Evolutionary conservation across 2,797 vertebrate genomes (phyloP).

Genomic region (Darevskia mixta): DNA sequence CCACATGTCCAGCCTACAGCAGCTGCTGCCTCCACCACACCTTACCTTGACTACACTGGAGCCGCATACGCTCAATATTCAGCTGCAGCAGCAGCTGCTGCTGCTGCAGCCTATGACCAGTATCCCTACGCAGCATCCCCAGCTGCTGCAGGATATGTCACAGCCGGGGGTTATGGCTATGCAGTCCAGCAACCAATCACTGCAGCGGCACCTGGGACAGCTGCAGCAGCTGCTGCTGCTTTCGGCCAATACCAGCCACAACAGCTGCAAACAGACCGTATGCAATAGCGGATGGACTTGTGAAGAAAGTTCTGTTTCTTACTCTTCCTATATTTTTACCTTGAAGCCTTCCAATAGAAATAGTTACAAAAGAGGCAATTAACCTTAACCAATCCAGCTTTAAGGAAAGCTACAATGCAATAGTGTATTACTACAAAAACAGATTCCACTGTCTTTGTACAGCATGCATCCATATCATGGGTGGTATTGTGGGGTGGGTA

Average conservation of each 20-base stretch:
- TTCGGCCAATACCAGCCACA: slow-evolving; percentile 97
- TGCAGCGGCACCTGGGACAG: slow-evolving; percentile 87
- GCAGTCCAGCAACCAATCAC: slow-evolving; percentile 93
- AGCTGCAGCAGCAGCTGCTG: slow-evolving; percentile 85
- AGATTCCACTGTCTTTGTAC: slow-evolving; percentile 71
- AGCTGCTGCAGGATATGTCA: slow-evolving; percentile 90
- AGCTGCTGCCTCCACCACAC: slow-evolving; percentile 89
- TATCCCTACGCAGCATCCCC: slow-evolving; percentile 95
- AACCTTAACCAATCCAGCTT: slow-evolving; percentile 76
- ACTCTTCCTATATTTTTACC: slow-evolving; percentile 64
- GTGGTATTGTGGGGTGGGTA: slow-evolving; percentile 45
- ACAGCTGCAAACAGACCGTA: slow-evolving; percentile 96
- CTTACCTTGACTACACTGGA: slow-evolving; percentile 97
- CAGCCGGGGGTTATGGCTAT: slow-evolving; percentile 92
- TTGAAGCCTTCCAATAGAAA: slow-evolving; percentile 73
- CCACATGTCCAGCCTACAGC: slow-evolving; percentile 92
- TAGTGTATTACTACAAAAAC: slow-evolving; percentile 59
- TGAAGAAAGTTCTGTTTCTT: slow-evolving; percentile 69
- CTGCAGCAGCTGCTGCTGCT: slow-evolving; percentile 87
- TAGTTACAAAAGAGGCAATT: slow-evolving; percentile 74
- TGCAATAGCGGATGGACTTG: slow-evolving; percentile 91
- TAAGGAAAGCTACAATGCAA: slow-evolving; percentile 72
- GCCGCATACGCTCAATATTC: slow-evolving; percentile 96
- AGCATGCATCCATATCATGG: slow-evolving; percentile 67
- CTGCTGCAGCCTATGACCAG: slow-evolving; percentile 90